Conservation (phyloP, 2,888 invertebrate genomes). For the Thera britannica region DNA sequence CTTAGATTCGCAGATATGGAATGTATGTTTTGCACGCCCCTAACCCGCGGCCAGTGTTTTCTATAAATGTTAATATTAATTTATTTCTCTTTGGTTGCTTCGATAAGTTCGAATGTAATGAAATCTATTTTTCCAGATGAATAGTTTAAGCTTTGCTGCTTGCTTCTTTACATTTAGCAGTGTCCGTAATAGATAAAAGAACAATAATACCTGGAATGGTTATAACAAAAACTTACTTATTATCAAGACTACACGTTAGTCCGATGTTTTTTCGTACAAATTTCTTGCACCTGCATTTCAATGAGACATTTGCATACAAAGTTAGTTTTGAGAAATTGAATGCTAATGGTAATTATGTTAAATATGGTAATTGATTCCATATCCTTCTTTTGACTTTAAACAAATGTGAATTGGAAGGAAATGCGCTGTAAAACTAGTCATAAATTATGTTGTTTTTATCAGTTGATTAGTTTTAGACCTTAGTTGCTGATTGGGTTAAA, state of each 20-base stretch:
- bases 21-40: slow-evolving; percentile 54
- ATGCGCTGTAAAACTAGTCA: slow-evolving; percentile 50
- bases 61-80: slow-evolving; percentile 22
- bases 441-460: slow-evolving; percentile 16
- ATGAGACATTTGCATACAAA: slow-evolving; percentile 77
- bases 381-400: slow-evolving; percentile 67
- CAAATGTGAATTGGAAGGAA: slow-evolving; percentile 56
- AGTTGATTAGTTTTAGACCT: neutral
- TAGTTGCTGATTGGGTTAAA: slow-evolving; percentile 3
- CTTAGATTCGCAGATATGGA: slow-evolving; percentile 56
- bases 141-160: neutral
- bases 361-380: slow-evolving; percentile 75
- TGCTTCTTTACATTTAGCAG: neutral
- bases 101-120: slow-evolving; percentile 7
- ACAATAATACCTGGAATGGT: neutral
- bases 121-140: neutral
- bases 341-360: slow-evolving; percentile 74
- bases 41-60: slow-evolving; percentile 31
- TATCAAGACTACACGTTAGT: slow-evolving; percentile 2
- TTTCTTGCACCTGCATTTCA: slow-evolving; percentile 62
- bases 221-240: slow-evolving; percentile 5
- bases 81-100: slow-evolving; percentile 9
- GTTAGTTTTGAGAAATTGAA: slow-evolving; percentile 63
- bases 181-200: neutral
- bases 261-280: slow-evolving; percentile 11